Conservation (phyloP, 1,140 invertebrate genomes). For the Drosophila sechellia region DNA sequence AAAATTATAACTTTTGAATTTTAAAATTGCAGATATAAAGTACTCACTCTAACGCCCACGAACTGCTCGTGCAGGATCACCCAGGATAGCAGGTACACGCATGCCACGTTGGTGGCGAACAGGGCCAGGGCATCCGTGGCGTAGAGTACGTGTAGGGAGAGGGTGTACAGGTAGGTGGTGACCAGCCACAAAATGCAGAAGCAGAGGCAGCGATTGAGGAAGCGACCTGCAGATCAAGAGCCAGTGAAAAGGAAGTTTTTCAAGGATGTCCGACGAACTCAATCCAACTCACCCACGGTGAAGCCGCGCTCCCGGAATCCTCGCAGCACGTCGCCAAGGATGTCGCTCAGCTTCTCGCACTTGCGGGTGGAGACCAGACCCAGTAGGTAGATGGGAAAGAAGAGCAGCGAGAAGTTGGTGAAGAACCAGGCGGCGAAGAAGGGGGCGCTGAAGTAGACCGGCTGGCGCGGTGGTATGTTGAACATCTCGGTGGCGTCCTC, state of each 20-base stretch:
- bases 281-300: slow-evolving; percentile 88
- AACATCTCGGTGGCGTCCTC: slow-evolving; percentile 83
- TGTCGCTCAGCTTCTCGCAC: slow-evolving; percentile 90
- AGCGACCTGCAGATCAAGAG: slow-evolving; percentile 87
- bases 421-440: slow-evolving; percentile 98
- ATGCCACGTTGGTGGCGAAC: slow-evolving; percentile 96
- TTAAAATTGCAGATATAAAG: not conserved
- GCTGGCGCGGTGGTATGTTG: slow-evolving; percentile 76
- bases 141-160: slow-evolving; percentile 92
- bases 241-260: no score
- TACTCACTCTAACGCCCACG: slow-evolving; percentile 93
- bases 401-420: slow-evolving; percentile 96
- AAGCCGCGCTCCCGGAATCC: slow-evolving; percentile 95
- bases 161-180: slow-evolving; percentile 96
- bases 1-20: not conserved
- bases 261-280: not conserved
- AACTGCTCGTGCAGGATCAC: slow-evolving; percentile 98
- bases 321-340: slow-evolving; percentile 91
- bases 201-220: slow-evolving; percentile 92
- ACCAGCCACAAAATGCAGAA: slow-evolving; percentile 96
- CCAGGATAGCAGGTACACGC: slow-evolving; percentile 97
- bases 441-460: slow-evolving; percentile 89
- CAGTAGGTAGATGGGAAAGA: slow-evolving; percentile 95
- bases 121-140: slow-evolving; percentile 96
- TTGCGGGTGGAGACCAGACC: slow-evolving; percentile 89